phyloP scores from a whole-genome alignment of 2,113 vertebrate species.

The Lota lota region DNA sequence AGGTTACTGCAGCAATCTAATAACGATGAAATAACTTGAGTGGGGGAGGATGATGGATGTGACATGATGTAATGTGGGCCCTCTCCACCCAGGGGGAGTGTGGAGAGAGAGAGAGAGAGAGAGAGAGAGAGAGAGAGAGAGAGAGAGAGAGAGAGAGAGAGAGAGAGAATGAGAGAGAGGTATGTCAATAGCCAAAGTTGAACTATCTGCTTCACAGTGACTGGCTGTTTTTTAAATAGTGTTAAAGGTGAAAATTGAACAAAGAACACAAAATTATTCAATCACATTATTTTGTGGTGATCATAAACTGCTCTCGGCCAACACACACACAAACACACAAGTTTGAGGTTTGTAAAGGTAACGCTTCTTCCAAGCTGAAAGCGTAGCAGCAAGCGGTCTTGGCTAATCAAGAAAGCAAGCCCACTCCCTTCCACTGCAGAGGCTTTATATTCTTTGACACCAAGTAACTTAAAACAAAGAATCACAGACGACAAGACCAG shows the following conservation, averaged over 20 bases:
- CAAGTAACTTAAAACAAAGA: conserved; percentile 47
- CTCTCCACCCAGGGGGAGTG: conserved; percentile 51
- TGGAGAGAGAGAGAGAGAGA: conserved; percentile 46
- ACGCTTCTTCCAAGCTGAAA: conserved; percentile 27
- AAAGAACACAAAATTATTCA: no score
- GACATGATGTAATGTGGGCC: conserved; percentile 60
- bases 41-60: conserved; percentile 69
- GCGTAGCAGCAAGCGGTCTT: conserved; percentile 16
- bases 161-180: conserved; percentile 14
- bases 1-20: conserved; percentile 65
- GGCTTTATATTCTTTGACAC: conserved; percentile 55
- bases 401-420: conserved; percentile 46
- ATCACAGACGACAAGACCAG: conserved; percentile 58
- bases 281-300: no score
- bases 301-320: conserved; percentile 1
- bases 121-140: conserved; percentile 23
- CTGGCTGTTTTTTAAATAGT: conserved; percentile 29
- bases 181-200: background rate
- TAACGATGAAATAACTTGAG: conserved; percentile 64
- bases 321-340: conserved; percentile 13
- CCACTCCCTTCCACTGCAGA: conserved; percentile 33
- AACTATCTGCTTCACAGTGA: conserved; percentile 3
- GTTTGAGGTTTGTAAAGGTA: conserved; percentile 24
- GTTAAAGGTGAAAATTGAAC: conserved; percentile 38
- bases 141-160: conserved; percentile 37